Conservation (phyloP, 1,140 invertebrate genomes). For the Andricus grossulariae region DNA sequence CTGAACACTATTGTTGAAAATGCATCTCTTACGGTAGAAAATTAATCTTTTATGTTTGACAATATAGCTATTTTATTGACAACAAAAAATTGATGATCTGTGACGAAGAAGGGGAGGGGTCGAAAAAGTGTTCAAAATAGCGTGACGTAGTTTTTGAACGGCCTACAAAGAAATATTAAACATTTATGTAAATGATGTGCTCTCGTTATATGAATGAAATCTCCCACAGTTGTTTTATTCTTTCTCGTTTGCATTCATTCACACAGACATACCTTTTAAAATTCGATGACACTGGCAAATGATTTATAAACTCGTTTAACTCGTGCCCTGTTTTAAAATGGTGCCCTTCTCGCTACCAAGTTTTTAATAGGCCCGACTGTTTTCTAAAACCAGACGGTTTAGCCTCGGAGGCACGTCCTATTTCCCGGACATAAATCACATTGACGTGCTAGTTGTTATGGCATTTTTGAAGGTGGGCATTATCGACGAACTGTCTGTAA, state of each 20-base stretch:
- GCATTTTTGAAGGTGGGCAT: constrained; percentile 68
- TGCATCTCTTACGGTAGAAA: no score
- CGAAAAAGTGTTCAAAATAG: no score
- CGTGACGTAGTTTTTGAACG: no score
- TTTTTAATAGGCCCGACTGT: constrained; percentile 60
- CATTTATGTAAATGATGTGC: background rate
- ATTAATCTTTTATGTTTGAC: no score
- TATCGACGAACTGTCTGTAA: constrained; percentile 70
- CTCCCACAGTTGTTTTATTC: background rate
- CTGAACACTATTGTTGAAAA: no score
- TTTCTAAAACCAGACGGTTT: constrained; percentile 67
- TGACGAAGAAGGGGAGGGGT: no score
- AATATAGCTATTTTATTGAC: no score
- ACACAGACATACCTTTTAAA: background rate
- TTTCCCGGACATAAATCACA: constrained; percentile 75
- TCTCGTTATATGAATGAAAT: background rate
- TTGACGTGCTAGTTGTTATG: constrained; percentile 68
- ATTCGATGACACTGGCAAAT: constrained; percentile 10
- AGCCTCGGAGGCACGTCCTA: constrained; percentile 70
- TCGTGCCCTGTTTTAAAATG: background rate
- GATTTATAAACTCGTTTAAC: constrained; percentile 2
- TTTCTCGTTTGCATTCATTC: background rate
- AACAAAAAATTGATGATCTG: no score
- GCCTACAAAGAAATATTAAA: background rate
- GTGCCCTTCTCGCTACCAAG: constrained; percentile 17